phyloP scores from a whole-genome alignment of 1,140 invertebrate species.

The Leptonema lineaticorne region DNA sequence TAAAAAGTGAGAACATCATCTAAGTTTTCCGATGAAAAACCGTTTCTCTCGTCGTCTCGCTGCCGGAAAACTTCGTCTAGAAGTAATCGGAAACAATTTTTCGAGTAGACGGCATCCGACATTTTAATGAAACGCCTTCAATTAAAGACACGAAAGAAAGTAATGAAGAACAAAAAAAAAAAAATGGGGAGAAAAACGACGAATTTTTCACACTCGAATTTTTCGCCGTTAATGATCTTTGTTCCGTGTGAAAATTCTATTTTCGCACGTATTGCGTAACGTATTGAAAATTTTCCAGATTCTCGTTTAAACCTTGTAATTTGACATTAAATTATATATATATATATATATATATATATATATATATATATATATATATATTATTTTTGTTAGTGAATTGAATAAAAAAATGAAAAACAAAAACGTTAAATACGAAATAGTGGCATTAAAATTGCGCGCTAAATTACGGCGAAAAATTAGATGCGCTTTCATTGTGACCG shows the following conservation, averaged over 20 bases:
- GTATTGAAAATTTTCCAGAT: background rate
- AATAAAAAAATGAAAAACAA: too few relatives aligned
- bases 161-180: too few relatives aligned
- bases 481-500: too few relatives aligned
- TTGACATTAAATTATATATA: too few relatives aligned
- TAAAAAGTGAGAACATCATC: slow-evolving; percentile 9
- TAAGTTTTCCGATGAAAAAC: slow-evolving; percentile 24
- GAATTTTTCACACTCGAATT: background rate
- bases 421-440: too few relatives aligned
- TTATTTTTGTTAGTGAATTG: too few relatives aligned
- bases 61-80: background rate
- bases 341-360: too few relatives aligned
- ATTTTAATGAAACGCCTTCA: slow-evolving; percentile 9
- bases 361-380: too few relatives aligned
- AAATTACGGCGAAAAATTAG: too few relatives aligned
- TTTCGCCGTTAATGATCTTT: background rate
- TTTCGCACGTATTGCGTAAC: background rate
- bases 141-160: background rate
- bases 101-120: background rate
- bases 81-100: slow-evolving; percentile 15
- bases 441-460: too few relatives aligned
- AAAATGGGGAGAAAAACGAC: too few relatives aligned
- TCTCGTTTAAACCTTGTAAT: background rate
- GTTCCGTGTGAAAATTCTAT: too few relatives aligned
- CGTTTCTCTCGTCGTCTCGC: background rate